A percentile compares a stretch with the other conserved stretches of the same genome.
phyloP scores from a whole-genome alignment of 2,888 invertebrate genomes.

The Sphaeridia pumilis region DNA sequence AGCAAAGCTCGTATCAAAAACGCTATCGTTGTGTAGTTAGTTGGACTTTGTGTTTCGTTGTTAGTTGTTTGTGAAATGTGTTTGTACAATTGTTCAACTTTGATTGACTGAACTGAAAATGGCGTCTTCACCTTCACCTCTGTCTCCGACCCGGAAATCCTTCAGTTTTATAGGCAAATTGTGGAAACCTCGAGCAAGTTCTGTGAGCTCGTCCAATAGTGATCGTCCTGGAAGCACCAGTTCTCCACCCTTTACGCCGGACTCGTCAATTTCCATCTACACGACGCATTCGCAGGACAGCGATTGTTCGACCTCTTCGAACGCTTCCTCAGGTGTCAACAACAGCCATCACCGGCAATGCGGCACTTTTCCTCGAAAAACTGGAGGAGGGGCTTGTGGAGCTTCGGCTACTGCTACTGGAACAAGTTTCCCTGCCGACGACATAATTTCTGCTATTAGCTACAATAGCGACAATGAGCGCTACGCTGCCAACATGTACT shows the following conservation, averaged over 20 bases:
- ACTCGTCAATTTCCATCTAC: constrained; percentile 32
- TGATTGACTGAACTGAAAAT: too few species aligned
- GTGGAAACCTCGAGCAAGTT: constrained; percentile 23
- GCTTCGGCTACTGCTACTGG: background rate
- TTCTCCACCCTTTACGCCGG: constrained; percentile 30
- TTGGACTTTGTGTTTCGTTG: too few species aligned
- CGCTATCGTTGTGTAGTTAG: too few species aligned
- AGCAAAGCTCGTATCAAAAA: too few species aligned
- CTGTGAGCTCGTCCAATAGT: constrained; percentile 26
- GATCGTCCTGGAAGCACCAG: constrained; percentile 22
- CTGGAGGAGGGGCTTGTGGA: background rate
- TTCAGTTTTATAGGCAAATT: constrained; percentile 10
- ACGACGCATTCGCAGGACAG: constrained; percentile 31
- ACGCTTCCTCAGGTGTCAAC: constrained; percentile 11
- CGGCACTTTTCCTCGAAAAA: background rate
- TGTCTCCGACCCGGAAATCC: background rate
- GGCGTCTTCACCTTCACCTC: background rate
- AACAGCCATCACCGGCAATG: background rate
- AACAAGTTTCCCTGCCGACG: constrained; percentile 3
- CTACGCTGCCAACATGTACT: constrained; percentile 33
- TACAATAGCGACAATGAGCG: constrained; percentile 27
- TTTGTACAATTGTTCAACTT: too few species aligned
- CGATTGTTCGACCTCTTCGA: constrained; percentile 24
- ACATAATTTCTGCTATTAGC: constrained; percentile 21
- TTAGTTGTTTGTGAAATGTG: too few species aligned